A percentile compares a stretch with the other conserved stretches of the same genome.
Evolutionary conservation across 1,140 invertebrate species (phyloP).

Genomic region (Drosophila truncata): DNA sequence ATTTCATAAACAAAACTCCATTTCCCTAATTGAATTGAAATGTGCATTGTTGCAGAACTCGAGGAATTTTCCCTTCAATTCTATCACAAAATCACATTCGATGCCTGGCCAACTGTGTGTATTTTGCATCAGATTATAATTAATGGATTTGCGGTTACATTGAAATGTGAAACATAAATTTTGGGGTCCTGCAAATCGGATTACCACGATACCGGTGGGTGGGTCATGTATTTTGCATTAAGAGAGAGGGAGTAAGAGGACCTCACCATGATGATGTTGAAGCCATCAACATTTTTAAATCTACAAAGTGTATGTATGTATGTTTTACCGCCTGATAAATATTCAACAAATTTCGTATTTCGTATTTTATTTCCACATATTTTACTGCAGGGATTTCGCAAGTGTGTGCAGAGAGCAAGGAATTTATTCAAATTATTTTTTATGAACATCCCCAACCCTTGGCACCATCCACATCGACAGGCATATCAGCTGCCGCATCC

Average conservation of each 20-base stretch:
- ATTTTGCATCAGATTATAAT: constrained; percentile 34
- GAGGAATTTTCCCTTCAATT: constrained; percentile 1
- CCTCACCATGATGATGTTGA: neutral
- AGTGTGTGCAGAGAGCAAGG: constrained; percentile 20
- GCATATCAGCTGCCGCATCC: constrained; percentile 26
- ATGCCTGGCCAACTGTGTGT: neutral
- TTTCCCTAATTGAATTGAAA: neutral
- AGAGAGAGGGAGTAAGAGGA: neutral
- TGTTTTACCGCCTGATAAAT: constrained; percentile 32
- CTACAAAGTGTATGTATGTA: constrained; percentile 4
- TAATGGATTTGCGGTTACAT: constrained; percentile 37
- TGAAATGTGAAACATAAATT: constrained; percentile 36
- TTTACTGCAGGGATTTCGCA: constrained; percentile 23
- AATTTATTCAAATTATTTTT: constrained; percentile 53
- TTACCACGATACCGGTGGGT: constrained; percentile 18
- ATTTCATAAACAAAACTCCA: neutral
- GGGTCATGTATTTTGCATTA: constrained; percentile 20
- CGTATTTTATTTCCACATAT: constrained; percentile 35
- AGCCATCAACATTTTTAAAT: constrained; percentile 17
- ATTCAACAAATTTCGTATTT: constrained; percentile 46
- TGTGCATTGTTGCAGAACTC: constrained; percentile 7
- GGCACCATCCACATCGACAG: constrained; percentile 33
- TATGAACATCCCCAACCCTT: constrained; percentile 20
- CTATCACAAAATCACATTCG: constrained; percentile 4
- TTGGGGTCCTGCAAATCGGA: constrained; percentile 32